Evolutionary conservation across 2,888 invertebrate genomes (phyloP).

Genomic region (Xanthorhoe spadicearia): DNA sequence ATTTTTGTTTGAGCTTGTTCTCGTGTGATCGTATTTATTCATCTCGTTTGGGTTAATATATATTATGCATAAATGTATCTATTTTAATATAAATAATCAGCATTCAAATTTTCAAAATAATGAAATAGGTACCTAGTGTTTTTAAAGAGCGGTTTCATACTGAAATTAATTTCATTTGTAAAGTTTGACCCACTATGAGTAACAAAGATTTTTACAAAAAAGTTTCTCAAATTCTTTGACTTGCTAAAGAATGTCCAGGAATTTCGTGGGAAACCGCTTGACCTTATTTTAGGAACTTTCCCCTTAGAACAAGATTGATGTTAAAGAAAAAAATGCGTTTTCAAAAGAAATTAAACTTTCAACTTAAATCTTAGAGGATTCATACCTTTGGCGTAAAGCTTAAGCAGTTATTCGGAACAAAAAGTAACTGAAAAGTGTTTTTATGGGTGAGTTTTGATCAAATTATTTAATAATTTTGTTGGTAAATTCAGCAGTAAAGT

Average conservation of each 20-base stretch:
- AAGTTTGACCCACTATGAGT: constrained; percentile 6
- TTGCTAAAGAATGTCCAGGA: constrained; percentile 63
- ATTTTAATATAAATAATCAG: too few relatives aligned
- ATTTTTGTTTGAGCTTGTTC: constrained; percentile 31
- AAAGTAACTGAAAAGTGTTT: not conserved
- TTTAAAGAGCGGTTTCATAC: too few relatives aligned
- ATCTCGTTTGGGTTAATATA: constrained; percentile 18
- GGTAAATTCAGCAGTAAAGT: not conserved
- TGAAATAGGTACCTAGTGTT: too few relatives aligned
- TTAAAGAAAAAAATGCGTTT: constrained; percentile 62
- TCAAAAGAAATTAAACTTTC: constrained; percentile 49
- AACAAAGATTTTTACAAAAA: constrained; percentile 38
- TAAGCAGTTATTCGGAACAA: not conserved
- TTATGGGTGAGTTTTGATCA: not conserved
- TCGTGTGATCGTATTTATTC: constrained; percentile 33
- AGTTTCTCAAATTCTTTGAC: constrained; percentile 61
- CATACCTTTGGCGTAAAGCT: not conserved
- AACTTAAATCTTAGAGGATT: constrained; percentile 31
- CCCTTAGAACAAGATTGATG: constrained; percentile 75
- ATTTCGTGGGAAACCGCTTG: constrained; percentile 69
- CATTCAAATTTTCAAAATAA: not conserved
- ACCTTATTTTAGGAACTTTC: constrained; percentile 74
- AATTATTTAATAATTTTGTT: not conserved
- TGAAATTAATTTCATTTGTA: not conserved
- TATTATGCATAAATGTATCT: not conserved